Evolutionary conservation across 1,140 invertebrate genomes (phyloP), one percentile per base, ranked within the genome.

Genomic region (Spodoptera frugiperda): DNA sequence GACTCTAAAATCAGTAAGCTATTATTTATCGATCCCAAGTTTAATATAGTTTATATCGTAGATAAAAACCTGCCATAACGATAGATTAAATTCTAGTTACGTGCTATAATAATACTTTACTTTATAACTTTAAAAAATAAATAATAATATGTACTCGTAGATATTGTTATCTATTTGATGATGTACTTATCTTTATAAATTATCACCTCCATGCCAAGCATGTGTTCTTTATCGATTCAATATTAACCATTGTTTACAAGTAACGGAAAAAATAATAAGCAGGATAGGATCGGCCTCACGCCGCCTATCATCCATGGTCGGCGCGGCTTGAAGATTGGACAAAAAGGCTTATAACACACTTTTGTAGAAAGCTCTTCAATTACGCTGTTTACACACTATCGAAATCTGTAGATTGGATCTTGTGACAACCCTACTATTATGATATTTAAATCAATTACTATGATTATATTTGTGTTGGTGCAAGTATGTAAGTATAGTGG

Each of bases 401-500:
- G 53, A 73, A 76, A 21, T 79, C 17, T 55, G 12, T 44, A 78
- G 85, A 88, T 88, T 84, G 73, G 57, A 86, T 85, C 83, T 73
- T 48, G 44, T 17, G 71, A 63, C 70, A 77, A 78, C 82, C 82
- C 85, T 85, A 87, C 87, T 73, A 88, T 93, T 90, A 90, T 89
- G 88, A 89, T 84, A 90, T 91, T 92, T 90, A 91, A 93, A 91
- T 92, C 90, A 91, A 93, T 93, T 91, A 91, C 86, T 84, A 80
- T 89, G 84, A 93, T 92, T 90, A 91, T 87, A 85, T 88, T 87
- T 86, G 84, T 83, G 68, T 74, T 81, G 76, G 48, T 49, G 33
- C 59, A 46, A 63, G 59, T 63, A 74, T 46, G 76, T 77, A 72
- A 75, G 76, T 55, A 77, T 68, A 70, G 91, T 90, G 82, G 89